Base-by-base conservation (phyloP, 2,888 invertebrate genomes). In the Bombyx huttoni region DNA sequence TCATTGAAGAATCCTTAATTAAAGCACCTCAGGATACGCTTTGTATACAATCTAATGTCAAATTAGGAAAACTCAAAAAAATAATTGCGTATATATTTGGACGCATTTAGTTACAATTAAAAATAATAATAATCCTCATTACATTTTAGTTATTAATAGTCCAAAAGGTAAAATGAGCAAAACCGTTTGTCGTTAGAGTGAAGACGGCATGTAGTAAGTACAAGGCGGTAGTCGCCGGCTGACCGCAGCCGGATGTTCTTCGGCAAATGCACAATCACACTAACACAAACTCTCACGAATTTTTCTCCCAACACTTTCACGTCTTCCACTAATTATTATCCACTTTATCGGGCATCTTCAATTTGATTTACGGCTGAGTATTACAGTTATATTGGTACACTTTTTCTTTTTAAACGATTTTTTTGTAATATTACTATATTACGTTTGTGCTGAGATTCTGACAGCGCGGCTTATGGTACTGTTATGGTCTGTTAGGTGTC, bases 261-360 rank as follows among this genome's bases (percentile, higher is more conserved):
- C 79, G 70, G 75, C 80, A 83, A 83, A 81, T 83, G 78, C 81
- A 88, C 86, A 86, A 87, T 87, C 84, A 83, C 79, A 86, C 80
- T 79, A 83, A 81, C 78, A 75, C 76, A 79, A 81, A 78, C 84
- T 88, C 87, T 86, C 86, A 88, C 87, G 85, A 87, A 85, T 87
- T 86, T 87, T 86, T 85, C 87, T 87, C 87, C 84, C 87, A 86
- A 82, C 86, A 70, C 88, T 87, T 87, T 88, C 87, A 80, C 87
- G 75, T 80, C 84, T 81, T 81, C 87, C 80, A 84, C 86, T 88
- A 87, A 88, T 88, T 88, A 88, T 87, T 86, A 88, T 83, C 85
- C 82, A 88, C 87, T 88, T 87, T 87, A 88, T 87, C 87, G 84
- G 78, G 78, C 87, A 87, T 87, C 88, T 87, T 85, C 86, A 87